Conservation (phyloP, 1,140 invertebrate species). For the Stenopsyche tienmushanensis region DNA sequence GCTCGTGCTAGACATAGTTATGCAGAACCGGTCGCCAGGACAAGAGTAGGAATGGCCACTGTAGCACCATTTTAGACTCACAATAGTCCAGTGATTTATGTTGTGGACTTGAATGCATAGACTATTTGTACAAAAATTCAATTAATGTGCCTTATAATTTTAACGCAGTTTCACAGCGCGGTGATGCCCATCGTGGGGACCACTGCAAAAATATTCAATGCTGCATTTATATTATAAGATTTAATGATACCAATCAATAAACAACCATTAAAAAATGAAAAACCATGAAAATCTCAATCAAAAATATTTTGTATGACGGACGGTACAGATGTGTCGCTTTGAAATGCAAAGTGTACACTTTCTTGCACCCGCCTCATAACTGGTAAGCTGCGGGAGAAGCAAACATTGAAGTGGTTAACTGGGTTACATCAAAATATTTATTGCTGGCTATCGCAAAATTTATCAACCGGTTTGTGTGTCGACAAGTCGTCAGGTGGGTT, state of each 20-base stretch:
- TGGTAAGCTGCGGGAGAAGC: slow-evolving; percentile 8
- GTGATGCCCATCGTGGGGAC: too few species aligned
- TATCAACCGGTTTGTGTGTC: slow-evolving; percentile 27
- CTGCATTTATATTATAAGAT: too few species aligned
- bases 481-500: slow-evolving; percentile 13
- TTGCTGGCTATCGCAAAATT: slow-evolving; percentile 25
- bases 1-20: slow-evolving; percentile 55
- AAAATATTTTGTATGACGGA: background rate
- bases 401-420: slow-evolving; percentile 22
- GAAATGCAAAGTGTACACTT: background rate
- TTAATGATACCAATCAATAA: too few species aligned
- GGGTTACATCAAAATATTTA: slow-evolving; percentile 36
- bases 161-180: background rate
- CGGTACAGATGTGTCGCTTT: background rate
- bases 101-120: background rate
- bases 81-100: background rate
- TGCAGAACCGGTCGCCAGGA: slow-evolving; percentile 53
- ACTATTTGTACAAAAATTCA: slow-evolving; percentile 3
- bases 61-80: slow-evolving; percentile 49
- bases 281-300: too few species aligned
- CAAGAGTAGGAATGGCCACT: slow-evolving; percentile 50
- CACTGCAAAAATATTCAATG: background rate
- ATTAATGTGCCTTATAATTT: slow-evolving; percentile 12
- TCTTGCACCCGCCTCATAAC: slow-evolving; percentile 4
- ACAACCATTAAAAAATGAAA: too few species aligned